Conservation (phyloP, 2,888 invertebrate species). For the Phlogophora meticulosa region DNA sequence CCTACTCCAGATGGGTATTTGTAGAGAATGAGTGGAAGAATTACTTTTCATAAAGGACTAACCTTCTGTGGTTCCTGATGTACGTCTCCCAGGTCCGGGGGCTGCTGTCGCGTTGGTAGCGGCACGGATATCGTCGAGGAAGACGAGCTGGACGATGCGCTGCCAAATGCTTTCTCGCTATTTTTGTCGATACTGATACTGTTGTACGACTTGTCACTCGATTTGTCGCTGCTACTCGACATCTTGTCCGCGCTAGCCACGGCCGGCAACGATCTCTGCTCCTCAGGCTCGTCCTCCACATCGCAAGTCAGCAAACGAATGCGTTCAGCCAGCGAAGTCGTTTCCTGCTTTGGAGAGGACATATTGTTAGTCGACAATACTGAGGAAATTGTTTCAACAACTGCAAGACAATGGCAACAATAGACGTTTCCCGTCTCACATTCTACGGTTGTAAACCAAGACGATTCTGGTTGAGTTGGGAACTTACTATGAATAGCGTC, state of each 20-base stretch:
- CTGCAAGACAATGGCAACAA: conserved; percentile 42
- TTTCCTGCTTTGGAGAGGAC: conserved; percentile 87
- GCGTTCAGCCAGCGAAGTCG: conserved; percentile 96
- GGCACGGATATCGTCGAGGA: conserved; percentile 85
- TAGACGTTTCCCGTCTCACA: conserved; percentile 11
- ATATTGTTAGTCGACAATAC: conserved; percentile 34
- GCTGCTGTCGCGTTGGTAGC: conserved; percentile 79
- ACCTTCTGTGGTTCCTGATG: conserved; percentile 86
- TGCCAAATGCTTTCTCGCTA: conserved; percentile 90
- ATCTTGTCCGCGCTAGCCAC: conserved; percentile 92
- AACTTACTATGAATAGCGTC: conserved; percentile 29
- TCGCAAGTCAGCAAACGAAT: conserved; percentile 96
- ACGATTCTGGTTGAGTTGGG: conserved; percentile 11
- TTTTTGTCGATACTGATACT: conserved; percentile 92
- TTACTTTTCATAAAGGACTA: conserved; percentile 27
- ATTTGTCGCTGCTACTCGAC: conserved; percentile 89
- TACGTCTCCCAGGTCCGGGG: conserved; percentile 85
- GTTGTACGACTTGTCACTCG: conserved; percentile 86
- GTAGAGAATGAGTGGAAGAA: not conserved
- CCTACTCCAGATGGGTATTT: not conserved
- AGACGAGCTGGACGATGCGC: conserved; percentile 87
- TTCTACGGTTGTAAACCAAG: conserved; percentile 24
- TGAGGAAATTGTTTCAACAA: conserved; percentile 32
- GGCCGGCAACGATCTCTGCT: conserved; percentile 92
- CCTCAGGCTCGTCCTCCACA: conserved; percentile 93